phyloP scores from a whole-genome alignment of 2,113 vertebrate species.

The Arenaria interpres region DNA sequence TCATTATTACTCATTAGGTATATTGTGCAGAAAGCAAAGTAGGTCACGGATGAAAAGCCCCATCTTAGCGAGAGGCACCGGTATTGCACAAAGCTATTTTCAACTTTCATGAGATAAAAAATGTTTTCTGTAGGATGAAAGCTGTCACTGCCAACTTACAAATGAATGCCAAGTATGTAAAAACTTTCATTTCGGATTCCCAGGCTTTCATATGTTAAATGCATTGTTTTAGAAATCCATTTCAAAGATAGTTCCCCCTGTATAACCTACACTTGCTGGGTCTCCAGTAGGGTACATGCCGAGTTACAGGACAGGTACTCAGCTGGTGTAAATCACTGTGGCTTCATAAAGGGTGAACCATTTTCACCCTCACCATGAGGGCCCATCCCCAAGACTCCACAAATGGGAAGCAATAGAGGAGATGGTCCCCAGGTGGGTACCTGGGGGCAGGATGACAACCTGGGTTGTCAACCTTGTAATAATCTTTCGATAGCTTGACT shows the following conservation, averaged over 20 bases:
- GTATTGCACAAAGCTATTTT: slow-evolving; percentile 71
- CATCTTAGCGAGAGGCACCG: slow-evolving; percentile 59
- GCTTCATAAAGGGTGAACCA: background rate
- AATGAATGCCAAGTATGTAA: slow-evolving; percentile 65
- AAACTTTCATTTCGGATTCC: slow-evolving; percentile 60
- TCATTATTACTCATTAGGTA: slow-evolving; percentile 69
- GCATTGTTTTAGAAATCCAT: slow-evolving; percentile 62
- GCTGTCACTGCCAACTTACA: slow-evolving; percentile 70
- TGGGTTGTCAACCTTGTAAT: background rate
- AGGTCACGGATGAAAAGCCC: slow-evolving; percentile 75
- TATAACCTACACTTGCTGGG: background rate
- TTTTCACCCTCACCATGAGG: background rate
- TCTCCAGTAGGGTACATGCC: background rate
- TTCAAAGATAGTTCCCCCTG: slow-evolving; percentile 6
- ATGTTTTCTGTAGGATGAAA: slow-evolving; percentile 71
- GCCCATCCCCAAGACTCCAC: background rate
- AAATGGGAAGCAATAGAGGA: rapidly evolving
- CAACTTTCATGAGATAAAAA: slow-evolving; percentile 69
- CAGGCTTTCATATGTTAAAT: slow-evolving; percentile 70
- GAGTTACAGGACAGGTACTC: background rate
- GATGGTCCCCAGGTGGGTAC: rapidly evolving
- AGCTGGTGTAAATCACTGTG: background rate
- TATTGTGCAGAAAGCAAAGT: slow-evolving; percentile 69
- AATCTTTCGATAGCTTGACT: background rate
- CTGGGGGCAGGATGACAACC: background rate